Evolutionary conservation across 1,140 invertebrate genomes (phyloP).

Genomic region (Probaryconus sp.): DNA sequence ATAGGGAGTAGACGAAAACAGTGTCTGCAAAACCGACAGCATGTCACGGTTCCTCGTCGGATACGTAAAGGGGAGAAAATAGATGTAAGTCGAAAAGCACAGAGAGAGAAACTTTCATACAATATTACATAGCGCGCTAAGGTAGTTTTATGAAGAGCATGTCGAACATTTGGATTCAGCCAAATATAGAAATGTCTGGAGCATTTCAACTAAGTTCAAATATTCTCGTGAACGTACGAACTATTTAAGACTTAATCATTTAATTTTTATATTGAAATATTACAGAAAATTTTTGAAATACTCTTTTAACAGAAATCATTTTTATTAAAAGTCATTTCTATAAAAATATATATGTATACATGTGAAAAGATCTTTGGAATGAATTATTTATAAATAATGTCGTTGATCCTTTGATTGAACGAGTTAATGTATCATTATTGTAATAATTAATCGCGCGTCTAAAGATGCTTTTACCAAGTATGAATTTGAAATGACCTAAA

Average conservation of each 20-base stretch:
- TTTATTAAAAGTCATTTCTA: too few species aligned
- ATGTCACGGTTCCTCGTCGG: slow-evolving; percentile 44
- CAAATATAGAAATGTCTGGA: slow-evolving; percentile 49
- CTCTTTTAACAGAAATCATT: too few species aligned
- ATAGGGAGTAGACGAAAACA: slow-evolving; percentile 32
- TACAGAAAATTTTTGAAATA: too few species aligned
- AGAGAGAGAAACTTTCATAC: slow-evolving; percentile 43
- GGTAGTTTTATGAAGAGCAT: slow-evolving; percentile 41
- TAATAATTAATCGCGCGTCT: too few species aligned
- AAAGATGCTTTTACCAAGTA: too few species aligned
- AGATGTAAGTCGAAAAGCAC: slow-evolving; percentile 41
- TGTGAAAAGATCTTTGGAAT: too few species aligned
- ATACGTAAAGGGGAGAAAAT: slow-evolving; percentile 48
- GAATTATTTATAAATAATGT: too few species aligned
- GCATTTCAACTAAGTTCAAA: slow-evolving; percentile 35
- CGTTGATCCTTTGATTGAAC: too few species aligned
- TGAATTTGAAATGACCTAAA: too few species aligned
- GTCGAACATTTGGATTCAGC: slow-evolving; percentile 34
- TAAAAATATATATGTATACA: too few species aligned
- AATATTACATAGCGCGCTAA: slow-evolving; percentile 31
- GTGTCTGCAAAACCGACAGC: slow-evolving; percentile 56
- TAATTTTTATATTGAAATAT: slow-evolving; percentile 8
- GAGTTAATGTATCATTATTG: too few species aligned
- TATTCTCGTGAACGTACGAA: slow-evolving; percentile 21
- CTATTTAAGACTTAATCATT: slow-evolving; percentile 15